phyloP scores from a whole-genome alignment of 1,140 invertebrate species.

The Drosophila saltans region DNA sequence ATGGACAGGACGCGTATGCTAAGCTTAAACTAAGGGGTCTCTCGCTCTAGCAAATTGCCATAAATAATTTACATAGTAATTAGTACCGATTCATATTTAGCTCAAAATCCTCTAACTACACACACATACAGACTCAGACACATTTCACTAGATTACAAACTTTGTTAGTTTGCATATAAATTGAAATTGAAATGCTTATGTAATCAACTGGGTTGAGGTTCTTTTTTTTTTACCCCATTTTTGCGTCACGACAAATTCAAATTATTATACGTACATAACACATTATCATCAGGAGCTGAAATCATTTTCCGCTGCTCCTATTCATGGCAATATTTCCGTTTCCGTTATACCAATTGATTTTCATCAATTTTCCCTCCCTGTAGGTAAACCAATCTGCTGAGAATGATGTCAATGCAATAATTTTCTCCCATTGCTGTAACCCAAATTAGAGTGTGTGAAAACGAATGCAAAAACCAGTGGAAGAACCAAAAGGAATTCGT shows the following conservation, averaged over 20 bases:
- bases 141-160: conserved; percentile 1
- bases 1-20: conserved; percentile 35
- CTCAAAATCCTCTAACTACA: conserved; percentile 16
- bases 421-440: background rate
- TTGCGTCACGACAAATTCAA: conserved; percentile 47
- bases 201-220: conserved; percentile 38
- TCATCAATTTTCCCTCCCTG: conserved; percentile 7
- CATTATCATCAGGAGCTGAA: conserved; percentile 18
- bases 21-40: conserved; percentile 11
- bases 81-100: conserved; percentile 39
- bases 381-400: background rate
- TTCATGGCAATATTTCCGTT: conserved; percentile 58
- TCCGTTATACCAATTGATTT: conserved; percentile 47
- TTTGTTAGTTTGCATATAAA: conserved; percentile 62
- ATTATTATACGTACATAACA: conserved; percentile 50
- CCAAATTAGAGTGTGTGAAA: background rate
- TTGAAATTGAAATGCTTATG: conserved; percentile 64
- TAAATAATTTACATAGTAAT: conserved; percentile 76
- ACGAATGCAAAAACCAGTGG: background rate
- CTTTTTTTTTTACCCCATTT: conserved; percentile 13
- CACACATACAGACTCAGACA: conserved; percentile 11
- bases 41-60: conserved; percentile 58
- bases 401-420: conserved; percentile 4
- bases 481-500: background rate
- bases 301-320: conserved; percentile 45